phyloP scores from a whole-genome alignment of 2,888 invertebrate genomes.

The Corythucha ciliata region DNA sequence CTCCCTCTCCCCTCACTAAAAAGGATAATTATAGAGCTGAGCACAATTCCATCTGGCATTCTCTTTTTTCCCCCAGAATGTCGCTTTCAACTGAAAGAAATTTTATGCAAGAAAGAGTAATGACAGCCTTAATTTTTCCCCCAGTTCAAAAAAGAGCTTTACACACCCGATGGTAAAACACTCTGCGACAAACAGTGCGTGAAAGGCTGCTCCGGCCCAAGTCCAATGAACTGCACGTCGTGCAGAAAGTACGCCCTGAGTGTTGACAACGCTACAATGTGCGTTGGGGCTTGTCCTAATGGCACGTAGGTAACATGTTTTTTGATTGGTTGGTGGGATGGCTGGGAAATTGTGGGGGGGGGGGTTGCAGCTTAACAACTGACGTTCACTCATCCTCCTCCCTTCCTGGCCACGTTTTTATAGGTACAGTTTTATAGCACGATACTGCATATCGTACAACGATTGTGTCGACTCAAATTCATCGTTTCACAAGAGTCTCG shows the following conservation, averaged over 20 bases:
- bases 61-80: too few species aligned
- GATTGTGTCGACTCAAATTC: slow-evolving; percentile 17
- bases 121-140: too few species aligned
- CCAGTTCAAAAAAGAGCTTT: too few species aligned
- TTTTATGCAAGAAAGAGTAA: too few species aligned
- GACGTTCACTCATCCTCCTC: background rate
- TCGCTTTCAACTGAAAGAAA: too few species aligned
- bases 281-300: slow-evolving; percentile 49
- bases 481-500: slow-evolving; percentile 6
- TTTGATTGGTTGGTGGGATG: background rate
- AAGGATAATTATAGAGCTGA: too few species aligned
- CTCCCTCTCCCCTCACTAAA: too few species aligned
- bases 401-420: background rate
- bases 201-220: slow-evolving; percentile 55
- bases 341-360: background rate
- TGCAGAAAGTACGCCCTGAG: too few species aligned
- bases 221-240: slow-evolving; percentile 32
- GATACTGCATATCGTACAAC: slow-evolving; percentile 14
- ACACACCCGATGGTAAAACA: too few species aligned
- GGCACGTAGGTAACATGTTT: slow-evolving; percentile 19
- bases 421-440: slow-evolving; percentile 12
- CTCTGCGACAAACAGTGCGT: slow-evolving; percentile 72
- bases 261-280: slow-evolving; percentile 27
- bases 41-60: too few species aligned
- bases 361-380: background rate